Evolutionary conservation across 2,113 vertebrate species (phyloP), one percentile per base, ranked within the genome.

Genomic region (Paraplagusia blochii): DNA sequence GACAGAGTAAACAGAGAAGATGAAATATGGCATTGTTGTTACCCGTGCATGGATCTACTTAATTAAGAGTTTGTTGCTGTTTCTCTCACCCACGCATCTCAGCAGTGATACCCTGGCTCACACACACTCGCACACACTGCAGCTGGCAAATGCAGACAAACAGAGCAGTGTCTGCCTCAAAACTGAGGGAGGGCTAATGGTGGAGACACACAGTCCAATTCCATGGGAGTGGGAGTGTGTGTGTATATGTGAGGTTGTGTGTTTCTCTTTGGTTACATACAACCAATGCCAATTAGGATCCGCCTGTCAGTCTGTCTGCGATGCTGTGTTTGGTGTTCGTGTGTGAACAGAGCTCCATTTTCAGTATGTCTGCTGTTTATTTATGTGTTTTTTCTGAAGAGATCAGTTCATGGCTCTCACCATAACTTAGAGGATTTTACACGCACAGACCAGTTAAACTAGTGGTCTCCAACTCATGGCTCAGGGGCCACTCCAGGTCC

Each of bases 111-210:
- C 19, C 74, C 53, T 46, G 43, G 51, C 10, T 36, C 36, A 61
- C 19, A 58, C 53, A 70, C 35, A 77, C 34, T 46, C 47, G 19
- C 69, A 66, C 44, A 44, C 53, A 51, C 53, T 8, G 76, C 80
- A 87, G 85, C 84, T 87, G 85, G 85, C 76, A 63, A 60, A 66
- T 40, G 53, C 49, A 70, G 72, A 77, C 77, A 77, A 79, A 85
- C 82, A 84, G 79, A 78, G 72, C 77, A 71, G 48, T 66, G 75
- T 73, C 71, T 86, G 79, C 84, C 77, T 79, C 63, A 53, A 55
- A 72, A 65, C 56, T 46, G 58, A 60, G 70, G 74, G 13, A 16
- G 19, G 17, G 72, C 77, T 75, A 74, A 53, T 45, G 71, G 54
- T 72, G 55, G 51, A 74, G 62, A 72, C 59, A 69, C 76, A 78